These are phyloP conservation scores for Sminthurides aquaticus DNA, from an alignment of 2,888 invertebrate genomes.

Conservation along the genomic window DNA sequence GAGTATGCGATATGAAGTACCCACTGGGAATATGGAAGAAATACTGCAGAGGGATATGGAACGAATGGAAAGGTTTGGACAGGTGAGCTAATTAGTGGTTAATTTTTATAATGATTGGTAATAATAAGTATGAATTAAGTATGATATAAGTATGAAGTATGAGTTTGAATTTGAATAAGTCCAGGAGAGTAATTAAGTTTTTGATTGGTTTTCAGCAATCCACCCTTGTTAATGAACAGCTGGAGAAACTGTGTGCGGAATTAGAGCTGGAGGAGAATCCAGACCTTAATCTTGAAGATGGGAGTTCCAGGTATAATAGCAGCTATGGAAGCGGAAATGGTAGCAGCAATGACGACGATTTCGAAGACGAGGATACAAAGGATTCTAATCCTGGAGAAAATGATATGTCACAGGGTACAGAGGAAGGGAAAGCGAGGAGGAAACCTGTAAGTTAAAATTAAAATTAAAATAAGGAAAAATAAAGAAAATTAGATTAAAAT, in stretches of 20 bases:
- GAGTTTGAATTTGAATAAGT: no score
- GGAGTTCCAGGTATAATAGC: conserved; percentile 52
- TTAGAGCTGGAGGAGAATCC: conserved; percentile 55
- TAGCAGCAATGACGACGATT: conserved; percentile 22
- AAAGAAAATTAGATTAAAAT: no score
- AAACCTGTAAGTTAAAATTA: not conserved
- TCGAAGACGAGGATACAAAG: conserved; percentile 18
- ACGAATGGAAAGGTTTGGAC: conserved; percentile 53
- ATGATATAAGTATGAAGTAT: no score
- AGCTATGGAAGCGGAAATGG: conserved; percentile 44
- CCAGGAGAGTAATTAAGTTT: not conserved
- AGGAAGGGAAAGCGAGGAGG: not conserved
- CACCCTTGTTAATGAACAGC: conserved; percentile 62
- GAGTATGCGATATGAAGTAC: conserved; percentile 62
- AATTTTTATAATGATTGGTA: no score
- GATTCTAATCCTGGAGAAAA: not conserved
- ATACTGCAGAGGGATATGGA: conserved; percentile 58
- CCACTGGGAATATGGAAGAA: conserved; percentile 54
- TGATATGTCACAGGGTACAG: not conserved
- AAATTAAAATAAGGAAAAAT: no score
- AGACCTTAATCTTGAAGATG: conserved; percentile 58
- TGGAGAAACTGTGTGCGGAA: conserved; percentile 62
- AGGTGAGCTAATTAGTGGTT: conserved; percentile 47
- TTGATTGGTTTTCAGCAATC: conserved; percentile 51
- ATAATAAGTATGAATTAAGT: no score